These are phyloP conservation scores for Oscheius myriophilus DNA, from an alignment of 2,888 invertebrate species.

Conservation along the genomic window DNA sequence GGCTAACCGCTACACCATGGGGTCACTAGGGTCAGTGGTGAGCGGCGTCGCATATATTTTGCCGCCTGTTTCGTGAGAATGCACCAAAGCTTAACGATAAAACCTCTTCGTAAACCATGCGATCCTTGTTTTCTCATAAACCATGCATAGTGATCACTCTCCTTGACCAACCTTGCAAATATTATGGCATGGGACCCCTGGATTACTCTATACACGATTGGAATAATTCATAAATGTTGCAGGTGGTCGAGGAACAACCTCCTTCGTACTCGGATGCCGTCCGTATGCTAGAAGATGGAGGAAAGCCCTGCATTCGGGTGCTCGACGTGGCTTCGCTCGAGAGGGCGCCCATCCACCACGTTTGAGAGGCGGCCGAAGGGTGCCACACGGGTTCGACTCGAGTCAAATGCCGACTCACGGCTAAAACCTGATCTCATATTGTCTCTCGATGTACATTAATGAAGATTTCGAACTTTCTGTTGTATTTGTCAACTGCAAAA, in stretches of 20 bases:
- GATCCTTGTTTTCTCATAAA: no score
- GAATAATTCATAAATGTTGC: background rate
- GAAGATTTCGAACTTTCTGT: slow-evolving; percentile 7
- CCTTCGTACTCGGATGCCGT: slow-evolving; percentile 19
- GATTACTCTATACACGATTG: no score
- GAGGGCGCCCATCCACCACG: slow-evolving; percentile 2
- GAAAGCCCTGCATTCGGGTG: background rate
- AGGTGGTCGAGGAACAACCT: slow-evolving; percentile 15
- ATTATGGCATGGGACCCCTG: no score
- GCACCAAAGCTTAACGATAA: no score
- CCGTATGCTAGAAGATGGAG: slow-evolving; percentile 9
- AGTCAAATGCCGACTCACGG: background rate
- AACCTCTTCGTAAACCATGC: no score
- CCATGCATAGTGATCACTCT: no score
- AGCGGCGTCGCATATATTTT: no score
- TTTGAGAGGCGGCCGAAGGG: background rate
- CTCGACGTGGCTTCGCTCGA: slow-evolving; percentile 7
- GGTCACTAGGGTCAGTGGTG: no score
- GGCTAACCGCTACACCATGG: no score
- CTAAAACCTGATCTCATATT: background rate
- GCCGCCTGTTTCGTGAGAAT: no score
- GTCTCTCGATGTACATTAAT: slow-evolving; percentile 1
- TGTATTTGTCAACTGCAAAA: no score
- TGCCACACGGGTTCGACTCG: slow-evolving; percentile 11
- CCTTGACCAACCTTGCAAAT: no score